Conservation (phyloP, 2,888 invertebrate genomes). For the Gymnosoma rotundatum region DNA sequence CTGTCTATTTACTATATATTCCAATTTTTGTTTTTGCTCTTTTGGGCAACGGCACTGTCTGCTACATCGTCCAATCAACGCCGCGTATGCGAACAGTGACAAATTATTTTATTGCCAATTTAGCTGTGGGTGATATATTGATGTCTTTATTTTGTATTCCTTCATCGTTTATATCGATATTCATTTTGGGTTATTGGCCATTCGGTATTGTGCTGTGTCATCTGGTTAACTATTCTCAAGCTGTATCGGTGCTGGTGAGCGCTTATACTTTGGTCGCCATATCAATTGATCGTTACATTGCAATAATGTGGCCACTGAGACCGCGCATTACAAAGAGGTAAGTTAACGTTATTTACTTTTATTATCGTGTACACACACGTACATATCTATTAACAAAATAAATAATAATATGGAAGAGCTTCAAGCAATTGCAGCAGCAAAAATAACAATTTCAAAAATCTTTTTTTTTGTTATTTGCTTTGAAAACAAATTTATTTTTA, state of each 20-base stretch:
- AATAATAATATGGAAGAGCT: too few species aligned
- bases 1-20: slow-evolving; percentile 88
- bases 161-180: slow-evolving; percentile 91
- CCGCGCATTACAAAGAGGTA: slow-evolving; percentile 89
- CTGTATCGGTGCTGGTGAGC: slow-evolving; percentile 91
- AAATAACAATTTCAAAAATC: too few species aligned
- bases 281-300: slow-evolving; percentile 94
- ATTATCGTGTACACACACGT: neutral
- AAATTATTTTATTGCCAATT: slow-evolving; percentile 94
- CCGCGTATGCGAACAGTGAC: slow-evolving; percentile 95
- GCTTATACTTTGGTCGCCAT: slow-evolving; percentile 96
- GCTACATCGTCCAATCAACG: slow-evolving; percentile 92
- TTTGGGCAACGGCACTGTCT: slow-evolving; percentile 90
- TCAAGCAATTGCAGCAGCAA: too few species aligned
- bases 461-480: too few species aligned
- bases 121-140: slow-evolving; percentile 94
- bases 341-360: slow-evolving; percentile 63
- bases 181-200: slow-evolving; percentile 93
- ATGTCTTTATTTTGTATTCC: slow-evolving; percentile 96
- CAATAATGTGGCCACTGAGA: slow-evolving; percentile 93
- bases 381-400: neutral
- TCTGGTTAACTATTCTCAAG: slow-evolving; percentile 91
- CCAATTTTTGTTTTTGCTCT: slow-evolving; percentile 88
- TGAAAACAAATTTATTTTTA: too few species aligned
- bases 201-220: slow-evolving; percentile 92